Evolutionary conservation across 1,140 invertebrate species (phyloP), one percentile per base, ranked within the genome.

Genomic region (Drosophila arizonae): DNA sequence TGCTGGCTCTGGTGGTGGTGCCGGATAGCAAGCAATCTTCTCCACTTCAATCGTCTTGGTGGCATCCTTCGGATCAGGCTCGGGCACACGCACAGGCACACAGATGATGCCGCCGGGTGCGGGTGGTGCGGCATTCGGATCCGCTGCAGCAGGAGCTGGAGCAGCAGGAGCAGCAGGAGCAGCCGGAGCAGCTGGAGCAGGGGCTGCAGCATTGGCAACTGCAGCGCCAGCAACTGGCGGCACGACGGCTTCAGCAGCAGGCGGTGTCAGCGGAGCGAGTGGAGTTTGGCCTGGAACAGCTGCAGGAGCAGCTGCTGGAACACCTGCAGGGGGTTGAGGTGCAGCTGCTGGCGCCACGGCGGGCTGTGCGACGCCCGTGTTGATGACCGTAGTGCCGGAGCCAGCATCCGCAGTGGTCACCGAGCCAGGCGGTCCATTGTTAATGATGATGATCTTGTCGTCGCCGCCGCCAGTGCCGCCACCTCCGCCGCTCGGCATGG

Each of bases 361-460:
- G 13, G 70, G 61, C 15, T 77, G 65, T 9, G 77, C 72, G 28
- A 77, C 71, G 28, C 85, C 87, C 6, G 84, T 52, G 17, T 80
- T 91, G 26, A 90, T 91, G 0, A 91, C 79, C 6, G 90, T 90
- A 1, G 87, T 90, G 54, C 90, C 87, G 1, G 80, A 65, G 11
- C 86, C 81, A 4, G 75, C 75, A 28, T 79, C 65, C 1, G 76
- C 69, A n/a, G 90, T 82, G 63, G 91, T 81, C 45, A 91, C 90
- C 9, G 81, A 84, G 48, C 88, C 90, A 9, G 90, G 88, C 2
- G 90, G 90, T 56, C 85, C 85, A 57, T 91, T 91, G 62, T 91
- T 91, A 6, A 91, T 91, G 15, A 91, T 91, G 6, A 91, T 91
- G 26, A 90, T 88, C 46, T 84, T 87, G 57, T 91, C 90, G 4